Conservation (phyloP, 2,113 vertebrate species). For the Mixornis gularis region DNA sequence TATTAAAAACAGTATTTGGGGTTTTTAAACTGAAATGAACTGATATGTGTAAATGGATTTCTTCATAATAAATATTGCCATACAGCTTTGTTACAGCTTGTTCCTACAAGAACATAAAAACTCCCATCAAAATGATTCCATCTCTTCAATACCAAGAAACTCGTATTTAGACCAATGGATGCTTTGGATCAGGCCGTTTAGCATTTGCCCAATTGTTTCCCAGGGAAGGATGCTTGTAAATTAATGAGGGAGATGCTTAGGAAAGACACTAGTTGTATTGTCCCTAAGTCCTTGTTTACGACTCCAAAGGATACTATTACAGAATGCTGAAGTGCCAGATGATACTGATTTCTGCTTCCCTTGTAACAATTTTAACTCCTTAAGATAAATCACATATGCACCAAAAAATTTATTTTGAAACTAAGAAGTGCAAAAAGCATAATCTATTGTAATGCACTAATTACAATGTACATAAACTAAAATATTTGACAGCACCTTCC, state of each 20-base stretch:
- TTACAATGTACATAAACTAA: background rate
- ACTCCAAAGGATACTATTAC: background rate
- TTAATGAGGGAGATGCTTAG: background rate
- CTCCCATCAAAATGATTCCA: background rate
- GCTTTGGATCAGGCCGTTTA: background rate
- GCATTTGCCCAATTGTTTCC: background rate
- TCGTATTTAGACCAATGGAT: background rate
- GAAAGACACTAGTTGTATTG: background rate
- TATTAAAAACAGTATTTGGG: background rate
- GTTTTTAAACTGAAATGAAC: background rate
- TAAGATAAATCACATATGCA: background rate
- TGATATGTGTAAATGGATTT: background rate
- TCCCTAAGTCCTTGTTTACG: background rate
- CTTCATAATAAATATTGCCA: background rate
- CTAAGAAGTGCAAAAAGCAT: background rate
- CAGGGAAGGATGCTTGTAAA: background rate
- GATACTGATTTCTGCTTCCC: background rate
- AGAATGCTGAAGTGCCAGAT: background rate
- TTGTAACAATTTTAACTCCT: background rate
- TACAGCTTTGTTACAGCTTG: background rate
- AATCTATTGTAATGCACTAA: background rate
- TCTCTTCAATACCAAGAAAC: background rate
- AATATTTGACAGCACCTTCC: background rate
- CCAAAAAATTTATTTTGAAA: constrained; percentile 8
- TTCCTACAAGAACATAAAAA: background rate